Percentiles rank a stretch among this genome's conserved stretches.
phyloP scores from a whole-genome alignment of 2,888 invertebrate species.

The Tricholauxania praeusta region DNA sequence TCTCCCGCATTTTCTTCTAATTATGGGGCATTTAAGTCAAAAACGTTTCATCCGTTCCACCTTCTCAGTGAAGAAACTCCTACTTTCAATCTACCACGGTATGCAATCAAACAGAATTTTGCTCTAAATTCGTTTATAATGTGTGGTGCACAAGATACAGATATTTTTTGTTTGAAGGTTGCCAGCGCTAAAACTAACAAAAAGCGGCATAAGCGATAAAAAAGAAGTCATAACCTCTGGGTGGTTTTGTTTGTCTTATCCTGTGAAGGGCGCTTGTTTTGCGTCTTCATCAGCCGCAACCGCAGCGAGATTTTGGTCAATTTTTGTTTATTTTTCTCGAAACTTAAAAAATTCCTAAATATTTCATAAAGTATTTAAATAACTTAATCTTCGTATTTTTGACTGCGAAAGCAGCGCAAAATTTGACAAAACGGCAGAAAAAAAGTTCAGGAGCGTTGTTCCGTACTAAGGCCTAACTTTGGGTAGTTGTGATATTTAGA shows the following conservation, averaged over 20 bases:
- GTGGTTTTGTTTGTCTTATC: background rate
- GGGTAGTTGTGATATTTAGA: too few relatives aligned
- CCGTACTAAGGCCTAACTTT: too few relatives aligned
- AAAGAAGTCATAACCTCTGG: constrained; percentile 12
- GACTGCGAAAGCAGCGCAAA: background rate
- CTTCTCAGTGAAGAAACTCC: background rate
- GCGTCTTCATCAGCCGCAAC: too few relatives aligned
- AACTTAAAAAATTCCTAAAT: constrained; percentile 18
- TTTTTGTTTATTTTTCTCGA: constrained; percentile 13
- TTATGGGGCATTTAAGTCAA: constrained; percentile 26
- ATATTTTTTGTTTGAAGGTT: background rate
- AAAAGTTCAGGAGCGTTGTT: background rate
- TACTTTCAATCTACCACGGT: too few relatives aligned
- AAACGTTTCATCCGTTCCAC: constrained; percentile 16
- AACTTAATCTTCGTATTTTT: constrained; percentile 34
- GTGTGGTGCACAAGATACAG: constrained; percentile 13
- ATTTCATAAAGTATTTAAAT: constrained; percentile 39
- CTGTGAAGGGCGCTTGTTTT: too few relatives aligned
- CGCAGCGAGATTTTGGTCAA: too few relatives aligned
- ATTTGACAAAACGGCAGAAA: background rate
- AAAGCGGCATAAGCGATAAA: background rate
- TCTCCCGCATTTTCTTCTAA: constrained; percentile 8
- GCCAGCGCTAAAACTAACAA: too few relatives aligned
- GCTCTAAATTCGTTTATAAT: constrained; percentile 15
- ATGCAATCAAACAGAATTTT: constrained; percentile 23